A percentile compares a stretch with the other conserved stretches of the same genome.
phyloP scores from a whole-genome alignment of 2,113 vertebrate species.

The Microtus oregoni region DNA sequence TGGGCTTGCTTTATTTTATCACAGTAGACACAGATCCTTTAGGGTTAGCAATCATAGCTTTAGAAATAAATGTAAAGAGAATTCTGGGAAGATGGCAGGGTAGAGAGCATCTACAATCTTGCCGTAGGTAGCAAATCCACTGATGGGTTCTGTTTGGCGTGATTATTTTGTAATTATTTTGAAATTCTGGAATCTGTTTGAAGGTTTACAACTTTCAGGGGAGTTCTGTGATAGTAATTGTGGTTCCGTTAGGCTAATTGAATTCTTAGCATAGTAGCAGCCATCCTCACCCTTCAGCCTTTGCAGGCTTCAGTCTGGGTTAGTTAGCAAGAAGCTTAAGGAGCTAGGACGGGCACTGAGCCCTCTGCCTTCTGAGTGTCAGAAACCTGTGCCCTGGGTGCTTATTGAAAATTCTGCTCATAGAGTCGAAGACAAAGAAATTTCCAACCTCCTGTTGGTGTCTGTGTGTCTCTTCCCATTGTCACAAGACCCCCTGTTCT shows the following conservation, averaged over 20 bases:
- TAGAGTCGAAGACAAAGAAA: background rate
- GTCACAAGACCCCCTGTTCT: background rate
- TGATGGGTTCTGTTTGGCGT: background rate
- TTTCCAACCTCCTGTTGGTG: background rate
- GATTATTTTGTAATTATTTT: background rate
- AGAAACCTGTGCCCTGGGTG: background rate
- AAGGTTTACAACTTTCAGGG: background rate
- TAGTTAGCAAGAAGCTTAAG: background rate
- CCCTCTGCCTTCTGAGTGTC: background rate
- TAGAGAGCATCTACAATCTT: background rate
- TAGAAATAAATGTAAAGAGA: background rate
- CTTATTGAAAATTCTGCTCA: background rate
- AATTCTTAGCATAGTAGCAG: background rate
- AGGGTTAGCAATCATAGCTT: background rate
- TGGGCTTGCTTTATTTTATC: constrained; percentile 2
- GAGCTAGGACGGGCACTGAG: no score
- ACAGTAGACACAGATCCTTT: constrained; percentile 9
- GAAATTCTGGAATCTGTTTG: background rate
- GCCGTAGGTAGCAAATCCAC: background rate
- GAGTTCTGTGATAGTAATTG: background rate
- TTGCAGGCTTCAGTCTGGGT: background rate
- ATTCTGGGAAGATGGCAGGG: background rate
- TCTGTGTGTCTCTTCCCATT: background rate
- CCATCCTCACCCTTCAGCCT: no score
- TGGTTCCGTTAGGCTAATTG: background rate